Conservation (phyloP, 2,888 invertebrate species). For the Elegia similella region DNA sequence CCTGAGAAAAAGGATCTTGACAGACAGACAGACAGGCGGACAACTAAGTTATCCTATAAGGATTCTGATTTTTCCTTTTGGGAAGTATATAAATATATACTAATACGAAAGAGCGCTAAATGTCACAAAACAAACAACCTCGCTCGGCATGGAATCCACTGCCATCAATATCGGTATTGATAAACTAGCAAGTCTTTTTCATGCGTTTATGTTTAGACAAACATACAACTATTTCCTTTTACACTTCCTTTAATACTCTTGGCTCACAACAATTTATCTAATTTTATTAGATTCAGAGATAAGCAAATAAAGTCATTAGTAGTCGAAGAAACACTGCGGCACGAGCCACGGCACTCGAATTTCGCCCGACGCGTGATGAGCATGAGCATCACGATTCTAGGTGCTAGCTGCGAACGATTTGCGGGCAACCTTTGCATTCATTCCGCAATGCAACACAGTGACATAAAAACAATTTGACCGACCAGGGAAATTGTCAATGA, state of each 20-base stretch:
- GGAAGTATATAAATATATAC: too few species aligned
- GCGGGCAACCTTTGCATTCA: conserved; percentile 68
- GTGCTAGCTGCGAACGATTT: conserved; percentile 33
- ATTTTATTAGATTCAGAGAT: conserved; percentile 6
- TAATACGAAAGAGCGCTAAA: too few species aligned
- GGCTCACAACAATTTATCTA: neutral
- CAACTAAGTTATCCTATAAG: too few species aligned
- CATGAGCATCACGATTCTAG: conserved; percentile 37
- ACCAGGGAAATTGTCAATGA: conserved; percentile 67
- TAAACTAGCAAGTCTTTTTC: neutral
- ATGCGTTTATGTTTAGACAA: too few species aligned
- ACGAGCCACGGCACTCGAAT: conserved; percentile 57
- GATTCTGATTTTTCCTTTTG: too few species aligned
- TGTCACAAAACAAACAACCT: too few species aligned
- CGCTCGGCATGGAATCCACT: too few species aligned
- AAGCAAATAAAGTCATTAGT: conserved; percentile 10
- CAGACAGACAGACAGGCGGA: too few species aligned
- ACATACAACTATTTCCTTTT: neutral
- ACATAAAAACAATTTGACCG: conserved; percentile 63
- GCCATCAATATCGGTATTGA: neutral
- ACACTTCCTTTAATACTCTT: neutral
- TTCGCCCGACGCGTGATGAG: conserved; percentile 55
- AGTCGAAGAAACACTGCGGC: conserved; percentile 45
- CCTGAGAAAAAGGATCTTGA: too few species aligned
- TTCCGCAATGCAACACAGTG: conserved; percentile 64